Base-by-base conservation (phyloP, 2,113 vertebrate species). In the Butorides virescens region DNA sequence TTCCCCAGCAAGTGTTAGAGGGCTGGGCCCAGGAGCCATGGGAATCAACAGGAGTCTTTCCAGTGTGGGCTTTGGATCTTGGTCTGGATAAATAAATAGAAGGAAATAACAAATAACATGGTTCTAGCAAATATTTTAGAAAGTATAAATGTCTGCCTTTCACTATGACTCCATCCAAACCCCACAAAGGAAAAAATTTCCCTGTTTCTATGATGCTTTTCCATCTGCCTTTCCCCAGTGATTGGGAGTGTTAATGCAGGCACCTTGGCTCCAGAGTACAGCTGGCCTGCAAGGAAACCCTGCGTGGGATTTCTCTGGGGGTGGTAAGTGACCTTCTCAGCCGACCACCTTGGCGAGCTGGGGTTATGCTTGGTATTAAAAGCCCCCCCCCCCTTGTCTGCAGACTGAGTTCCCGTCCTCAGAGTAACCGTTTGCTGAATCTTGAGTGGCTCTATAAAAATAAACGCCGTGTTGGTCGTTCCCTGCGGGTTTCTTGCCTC, bases 11-110 rank as follows among this genome's bases (percentile, higher is more conserved):
- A 71, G 19, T 7, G 0, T 81, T 49, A 5, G 34, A 87, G 79
- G 83, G 86, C 86, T 65, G 86, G 63, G 88, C 90, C 32, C 37
- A 13, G 71, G 76, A 92, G 73, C 86, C 66, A 37, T 5, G 84
- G 77, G 73, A 84, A 81, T 87, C 73, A 47, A 46, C 67, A 58
- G 61, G 65, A 96, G 36, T 72, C 88, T 93, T 96, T 96, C 88
- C 96, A 92, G 44, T 93, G 92, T 92, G 95, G 92, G 86, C 91
- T 89, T 94, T 95, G 95, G 89, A 96, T 78, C 32, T 12, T 74
- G 0, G 0, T 91, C 86, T 76, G 91, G 80, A 82, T 73, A 96
- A 97, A 92, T 42, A 97, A 92, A 91, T 42, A 92, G 88, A 79
- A 77, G 86, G 92, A 93, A 97, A 73, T 87, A 95, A 97, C 86